Percentiles rank a stretch among this genome's conserved stretches.
phyloP scores from a whole-genome alignment of 2,113 vertebrate species.

The Acrocephalus kingi region DNA sequence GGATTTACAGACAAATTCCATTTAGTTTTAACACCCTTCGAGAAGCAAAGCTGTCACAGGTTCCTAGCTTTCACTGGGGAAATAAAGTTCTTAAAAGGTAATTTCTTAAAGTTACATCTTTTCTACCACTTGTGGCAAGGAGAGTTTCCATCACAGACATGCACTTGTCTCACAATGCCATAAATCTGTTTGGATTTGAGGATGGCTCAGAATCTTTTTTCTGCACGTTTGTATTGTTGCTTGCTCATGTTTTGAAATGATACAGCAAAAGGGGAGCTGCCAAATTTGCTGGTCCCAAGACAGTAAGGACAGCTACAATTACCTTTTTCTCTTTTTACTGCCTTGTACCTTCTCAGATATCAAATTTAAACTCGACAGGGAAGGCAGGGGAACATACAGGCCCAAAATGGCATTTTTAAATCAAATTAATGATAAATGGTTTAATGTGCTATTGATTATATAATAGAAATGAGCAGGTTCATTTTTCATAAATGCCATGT shows the following conservation, averaged over 20 bases:
- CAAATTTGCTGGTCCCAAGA: background rate
- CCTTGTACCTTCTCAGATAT: background rate
- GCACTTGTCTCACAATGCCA: background rate
- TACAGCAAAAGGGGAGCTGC: background rate
- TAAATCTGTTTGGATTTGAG: rapidly evolving
- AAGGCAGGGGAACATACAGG: background rate
- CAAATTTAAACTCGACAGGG: slow-evolving; percentile 35
- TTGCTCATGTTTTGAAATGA: background rate
- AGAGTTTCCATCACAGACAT: background rate
- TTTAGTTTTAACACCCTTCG: background rate
- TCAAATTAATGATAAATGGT: slow-evolving; percentile 71
- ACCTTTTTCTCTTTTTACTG: background rate
- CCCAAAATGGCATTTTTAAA: slow-evolving; percentile 43
- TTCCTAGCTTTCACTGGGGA: background rate
- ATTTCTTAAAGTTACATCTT: background rate
- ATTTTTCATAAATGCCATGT: slow-evolving; percentile 73
- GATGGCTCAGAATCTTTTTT: background rate
- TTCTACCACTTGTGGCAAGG: background rate
- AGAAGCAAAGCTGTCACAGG: background rate
- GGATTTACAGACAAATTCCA: background rate
- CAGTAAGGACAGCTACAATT: background rate
- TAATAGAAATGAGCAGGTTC: slow-evolving; percentile 64
- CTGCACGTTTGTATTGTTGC: background rate
- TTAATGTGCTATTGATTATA: slow-evolving; percentile 75
- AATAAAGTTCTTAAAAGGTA: background rate